These are phyloP conservation scores for Rhinoderma darwinii DNA, from an alignment of 2,113 vertebrate genomes.

Conservation along the genomic window DNA sequence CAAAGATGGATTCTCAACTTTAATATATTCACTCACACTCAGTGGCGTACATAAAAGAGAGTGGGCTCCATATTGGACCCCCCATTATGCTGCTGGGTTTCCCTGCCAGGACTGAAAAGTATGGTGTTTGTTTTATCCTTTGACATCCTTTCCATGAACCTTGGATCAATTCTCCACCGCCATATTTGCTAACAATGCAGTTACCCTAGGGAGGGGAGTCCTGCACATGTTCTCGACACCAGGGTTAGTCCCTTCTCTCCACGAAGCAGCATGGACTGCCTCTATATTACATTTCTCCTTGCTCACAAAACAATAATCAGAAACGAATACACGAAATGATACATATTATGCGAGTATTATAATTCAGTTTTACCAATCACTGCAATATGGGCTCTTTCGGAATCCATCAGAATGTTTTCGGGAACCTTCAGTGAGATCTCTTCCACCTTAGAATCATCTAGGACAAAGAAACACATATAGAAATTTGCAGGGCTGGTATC, in stretches of 20 bases:
- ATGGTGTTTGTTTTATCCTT: neutral
- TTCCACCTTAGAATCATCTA: conserved; percentile 49
- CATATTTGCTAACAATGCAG: neutral
- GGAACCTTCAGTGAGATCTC: conserved; percentile 68
- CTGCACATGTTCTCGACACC: neutral
- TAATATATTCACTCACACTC: no score
- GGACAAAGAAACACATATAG: neutral
- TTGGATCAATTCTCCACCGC: neutral
- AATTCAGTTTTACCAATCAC: conserved; percentile 63
- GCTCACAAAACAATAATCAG: no score
- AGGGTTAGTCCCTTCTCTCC: no score
- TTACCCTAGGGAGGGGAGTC: neutral
- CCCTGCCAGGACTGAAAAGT: no score
- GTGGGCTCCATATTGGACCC: no score
- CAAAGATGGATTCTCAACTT: no score
- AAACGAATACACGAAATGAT: neutral
- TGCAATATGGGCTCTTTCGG: conserved; percentile 62
- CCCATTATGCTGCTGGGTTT: no score
- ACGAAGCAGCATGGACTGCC: no score
- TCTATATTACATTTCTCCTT: no score
- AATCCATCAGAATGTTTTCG: conserved; percentile 66
- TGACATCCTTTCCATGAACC: neutral
- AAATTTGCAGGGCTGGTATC: no score
- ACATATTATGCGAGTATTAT: neutral
- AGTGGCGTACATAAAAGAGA: no score